Evolutionary conservation across 2,888 invertebrate species (phyloP).

Genomic region (Polietes domitor): DNA sequence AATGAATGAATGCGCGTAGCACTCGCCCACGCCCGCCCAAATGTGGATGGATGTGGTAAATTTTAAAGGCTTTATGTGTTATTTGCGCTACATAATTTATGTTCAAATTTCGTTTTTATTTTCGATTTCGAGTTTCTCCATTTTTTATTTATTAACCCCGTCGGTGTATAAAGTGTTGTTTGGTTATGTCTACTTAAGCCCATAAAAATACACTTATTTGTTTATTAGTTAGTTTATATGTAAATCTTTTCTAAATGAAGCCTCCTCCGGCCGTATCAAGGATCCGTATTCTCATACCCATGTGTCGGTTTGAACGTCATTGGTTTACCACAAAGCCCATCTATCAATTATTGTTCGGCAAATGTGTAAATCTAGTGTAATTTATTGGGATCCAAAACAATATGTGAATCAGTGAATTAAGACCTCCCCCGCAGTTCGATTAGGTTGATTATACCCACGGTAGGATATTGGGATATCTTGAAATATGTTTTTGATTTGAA

Average conservation of each 20-base stretch:
- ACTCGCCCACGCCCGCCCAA: neutral
- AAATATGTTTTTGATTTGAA: too few species aligned
- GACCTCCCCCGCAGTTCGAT: neutral
- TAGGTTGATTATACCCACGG: neutral
- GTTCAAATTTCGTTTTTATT: slow-evolving; percentile 26
- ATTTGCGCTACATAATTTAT: slow-evolving; percentile 55
- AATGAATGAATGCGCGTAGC: neutral
- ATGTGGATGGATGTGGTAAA: slow-evolving; percentile 60
- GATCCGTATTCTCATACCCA: neutral
- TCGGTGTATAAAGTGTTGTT: slow-evolving; percentile 17
- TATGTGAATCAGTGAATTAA: neutral
- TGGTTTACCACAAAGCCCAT: slow-evolving; percentile 11
- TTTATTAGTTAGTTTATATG: slow-evolving; percentile 17
- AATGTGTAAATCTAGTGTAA: slow-evolving; percentile 29
- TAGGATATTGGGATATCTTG: too few species aligned
- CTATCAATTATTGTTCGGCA: slow-evolving; percentile 27
- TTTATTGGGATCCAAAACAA: slow-evolving; percentile 11
- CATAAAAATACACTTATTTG: slow-evolving; percentile 60
- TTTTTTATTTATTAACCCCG: slow-evolving; percentile 42
- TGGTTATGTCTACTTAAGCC: slow-evolving; percentile 48
- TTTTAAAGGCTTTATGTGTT: slow-evolving; percentile 43
- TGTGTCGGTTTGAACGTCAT: neutral
- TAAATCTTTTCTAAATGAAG: slow-evolving; percentile 33
- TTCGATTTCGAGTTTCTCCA: slow-evolving; percentile 21
- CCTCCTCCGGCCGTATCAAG: neutral